phyloP scores from a whole-genome alignment of 2,797 vertebrate species.

The Lepilemur ruficaudatus region DNA sequence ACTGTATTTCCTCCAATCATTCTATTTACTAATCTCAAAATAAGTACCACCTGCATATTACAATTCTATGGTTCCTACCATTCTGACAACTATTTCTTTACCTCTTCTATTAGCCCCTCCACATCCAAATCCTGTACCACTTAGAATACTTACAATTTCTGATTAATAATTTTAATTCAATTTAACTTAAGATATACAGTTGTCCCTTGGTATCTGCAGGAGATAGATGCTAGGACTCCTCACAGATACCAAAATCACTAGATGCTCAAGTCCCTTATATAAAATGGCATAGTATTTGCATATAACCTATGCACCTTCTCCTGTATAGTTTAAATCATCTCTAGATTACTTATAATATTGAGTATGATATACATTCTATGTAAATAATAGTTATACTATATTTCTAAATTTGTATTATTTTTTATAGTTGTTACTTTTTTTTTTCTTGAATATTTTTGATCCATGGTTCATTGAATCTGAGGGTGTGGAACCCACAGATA shows the following conservation, averaged over 20 bases:
- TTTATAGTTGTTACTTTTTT: not conserved
- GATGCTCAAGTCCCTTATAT: not conserved
- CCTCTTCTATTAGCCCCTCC: not conserved
- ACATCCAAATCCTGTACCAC: not conserved
- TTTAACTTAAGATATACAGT: not conserved
- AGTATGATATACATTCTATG: not conserved
- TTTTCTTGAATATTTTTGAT: not conserved
- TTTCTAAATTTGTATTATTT: not conserved
- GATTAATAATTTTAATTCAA: not conserved
- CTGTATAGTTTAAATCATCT: not conserved
- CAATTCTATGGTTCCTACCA: not conserved
- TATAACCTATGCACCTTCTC: not conserved
- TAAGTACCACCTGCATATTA: not conserved
- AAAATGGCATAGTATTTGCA: not conserved
- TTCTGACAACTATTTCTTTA: slow-evolving; percentile 7
- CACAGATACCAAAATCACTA: not conserved
- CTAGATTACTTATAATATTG: not conserved
- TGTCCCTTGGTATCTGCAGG: not conserved
- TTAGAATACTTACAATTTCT: not conserved
- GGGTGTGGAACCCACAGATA: not conserved
- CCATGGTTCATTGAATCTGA: not conserved
- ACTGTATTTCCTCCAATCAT: not conserved
- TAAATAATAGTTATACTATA: not conserved
- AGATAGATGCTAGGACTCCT: not conserved
- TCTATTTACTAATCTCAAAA: slow-evolving; percentile 40